phyloP scores from a whole-genome alignment of 2,113 vertebrate species.

The Orycteropus afer region DNA sequence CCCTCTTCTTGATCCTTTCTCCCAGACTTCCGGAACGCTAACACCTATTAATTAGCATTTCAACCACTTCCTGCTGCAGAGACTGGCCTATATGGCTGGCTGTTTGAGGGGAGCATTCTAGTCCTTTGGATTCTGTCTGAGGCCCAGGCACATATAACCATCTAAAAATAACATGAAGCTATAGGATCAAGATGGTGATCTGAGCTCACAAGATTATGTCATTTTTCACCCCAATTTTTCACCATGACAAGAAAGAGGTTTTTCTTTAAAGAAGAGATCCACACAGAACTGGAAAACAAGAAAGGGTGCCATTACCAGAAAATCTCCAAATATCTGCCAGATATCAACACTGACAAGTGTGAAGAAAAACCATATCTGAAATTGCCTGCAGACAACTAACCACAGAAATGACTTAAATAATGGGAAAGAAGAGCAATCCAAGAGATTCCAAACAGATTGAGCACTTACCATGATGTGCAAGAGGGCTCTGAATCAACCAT shows the following conservation, averaged over 20 bases:
- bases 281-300: not conserved
- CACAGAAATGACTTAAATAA: slow-evolving; percentile 22
- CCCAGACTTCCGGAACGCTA: not conserved
- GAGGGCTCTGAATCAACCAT: not conserved
- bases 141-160: not conserved
- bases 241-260: not conserved
- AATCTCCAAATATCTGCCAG: not conserved
- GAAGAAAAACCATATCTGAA: not conserved
- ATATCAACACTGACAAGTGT: not conserved
- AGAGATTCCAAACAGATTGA: not conserved
- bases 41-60: not conserved
- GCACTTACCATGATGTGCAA: not conserved
- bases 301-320: not conserved
- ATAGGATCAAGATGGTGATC: not conserved
- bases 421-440: slow-evolving; percentile 13
- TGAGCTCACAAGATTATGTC: not conserved
- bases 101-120: not conserved
- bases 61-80: not conserved
- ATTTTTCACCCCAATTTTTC: not conserved
- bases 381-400: not conserved
- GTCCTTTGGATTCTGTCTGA: slow-evolving; percentile 36
- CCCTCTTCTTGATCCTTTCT: not conserved
- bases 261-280: slow-evolving; percentile 45
- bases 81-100: not conserved
- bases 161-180: not conserved